A percentile compares a stretch with the other conserved stretches of the same genome.
Conservation (phyloP, 2,888 invertebrate genomes). For the Scrobipalpa costella region DNA sequence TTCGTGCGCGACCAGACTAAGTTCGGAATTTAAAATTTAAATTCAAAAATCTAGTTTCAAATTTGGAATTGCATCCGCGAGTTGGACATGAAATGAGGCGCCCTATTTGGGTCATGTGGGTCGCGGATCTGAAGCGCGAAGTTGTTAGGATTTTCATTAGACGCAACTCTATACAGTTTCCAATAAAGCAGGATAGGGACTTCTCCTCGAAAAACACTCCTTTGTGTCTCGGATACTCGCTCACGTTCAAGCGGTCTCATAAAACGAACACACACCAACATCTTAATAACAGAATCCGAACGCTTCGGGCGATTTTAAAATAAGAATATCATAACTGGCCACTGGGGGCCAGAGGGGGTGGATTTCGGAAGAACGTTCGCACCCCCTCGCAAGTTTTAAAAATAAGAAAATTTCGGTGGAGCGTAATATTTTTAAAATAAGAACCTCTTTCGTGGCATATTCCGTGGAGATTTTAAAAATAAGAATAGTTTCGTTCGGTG, state of each 20-base stretch:
- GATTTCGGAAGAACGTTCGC: conserved; percentile 78
- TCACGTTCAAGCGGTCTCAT: conserved; percentile 56
- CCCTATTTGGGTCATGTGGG: conserved; percentile 58
- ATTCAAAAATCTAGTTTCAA: conserved; percentile 28
- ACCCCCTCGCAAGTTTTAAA: conserved; percentile 73
- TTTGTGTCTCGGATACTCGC: conserved; percentile 54
- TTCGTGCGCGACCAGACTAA: conserved; percentile 21
- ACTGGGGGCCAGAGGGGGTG: conserved; percentile 53
- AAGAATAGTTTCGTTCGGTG: conserved; percentile 78
- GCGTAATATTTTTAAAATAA: conserved; percentile 81
- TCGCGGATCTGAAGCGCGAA: conserved; percentile 56
- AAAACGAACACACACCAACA: conserved; percentile 72
- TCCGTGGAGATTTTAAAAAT: conserved; percentile 81
- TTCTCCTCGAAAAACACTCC: conserved; percentile 35
- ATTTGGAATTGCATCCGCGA: conserved; percentile 36
- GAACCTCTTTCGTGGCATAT: conserved; percentile 79
- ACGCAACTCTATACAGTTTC: conserved; percentile 25
- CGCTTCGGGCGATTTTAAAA: conserved; percentile 78
- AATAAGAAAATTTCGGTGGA: conserved; percentile 80
- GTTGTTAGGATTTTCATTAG: conserved; percentile 30
- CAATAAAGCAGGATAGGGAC: conserved; percentile 23
- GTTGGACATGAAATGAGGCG: conserved; percentile 35
- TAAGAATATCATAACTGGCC: conserved; percentile 80
- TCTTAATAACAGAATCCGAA: conserved; percentile 79
- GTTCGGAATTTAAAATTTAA: conserved; percentile 28